These are phyloP conservation scores for Plotosus lineatus DNA, from an alignment of 2,113 vertebrate species.

Conservation along the genomic window DNA sequence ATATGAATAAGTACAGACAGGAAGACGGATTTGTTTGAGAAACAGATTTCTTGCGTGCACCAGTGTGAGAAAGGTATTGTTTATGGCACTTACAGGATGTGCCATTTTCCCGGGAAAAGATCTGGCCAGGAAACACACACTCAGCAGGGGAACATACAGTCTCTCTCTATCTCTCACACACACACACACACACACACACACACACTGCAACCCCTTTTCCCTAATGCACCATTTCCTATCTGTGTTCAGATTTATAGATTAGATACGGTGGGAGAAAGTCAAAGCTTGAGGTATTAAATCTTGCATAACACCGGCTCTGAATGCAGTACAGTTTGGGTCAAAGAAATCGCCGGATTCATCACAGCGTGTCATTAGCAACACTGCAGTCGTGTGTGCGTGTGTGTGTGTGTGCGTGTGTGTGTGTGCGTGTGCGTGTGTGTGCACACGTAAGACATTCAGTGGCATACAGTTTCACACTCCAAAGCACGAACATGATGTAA, in stretches of 20 bases:
- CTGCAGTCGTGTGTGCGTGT: background rate
- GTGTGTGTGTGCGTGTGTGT: too few species aligned
- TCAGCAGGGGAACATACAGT: conserved; percentile 49
- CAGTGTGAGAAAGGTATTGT: conserved; percentile 74
- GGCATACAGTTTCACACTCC: too few species aligned
- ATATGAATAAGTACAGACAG: conserved; percentile 6
- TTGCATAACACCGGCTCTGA: background rate
- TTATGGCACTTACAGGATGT: conserved; percentile 76
- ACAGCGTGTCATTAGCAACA: background rate
- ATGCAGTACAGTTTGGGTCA: background rate
- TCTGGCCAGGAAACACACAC: conserved; percentile 66
- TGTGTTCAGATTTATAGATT: background rate
- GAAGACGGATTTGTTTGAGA: conserved; percentile 30
- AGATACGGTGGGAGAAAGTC: background rate
- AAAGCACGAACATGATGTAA: background rate
- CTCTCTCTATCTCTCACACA: background rate
- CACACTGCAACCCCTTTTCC: conserved; percentile 58
- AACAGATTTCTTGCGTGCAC: conserved; percentile 60
- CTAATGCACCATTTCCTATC: conserved; percentile 49
- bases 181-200: conserved; percentile 46
- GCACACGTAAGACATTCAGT: too few species aligned
- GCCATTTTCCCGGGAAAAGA: conserved; percentile 75
- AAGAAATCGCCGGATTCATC: background rate
- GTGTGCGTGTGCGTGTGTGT: too few species aligned
- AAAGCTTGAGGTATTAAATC: too few species aligned